These are phyloP conservation scores for Scatophagus argus DNA, from an alignment of 2,113 vertebrate genomes.

Conservation along the genomic window DNA sequence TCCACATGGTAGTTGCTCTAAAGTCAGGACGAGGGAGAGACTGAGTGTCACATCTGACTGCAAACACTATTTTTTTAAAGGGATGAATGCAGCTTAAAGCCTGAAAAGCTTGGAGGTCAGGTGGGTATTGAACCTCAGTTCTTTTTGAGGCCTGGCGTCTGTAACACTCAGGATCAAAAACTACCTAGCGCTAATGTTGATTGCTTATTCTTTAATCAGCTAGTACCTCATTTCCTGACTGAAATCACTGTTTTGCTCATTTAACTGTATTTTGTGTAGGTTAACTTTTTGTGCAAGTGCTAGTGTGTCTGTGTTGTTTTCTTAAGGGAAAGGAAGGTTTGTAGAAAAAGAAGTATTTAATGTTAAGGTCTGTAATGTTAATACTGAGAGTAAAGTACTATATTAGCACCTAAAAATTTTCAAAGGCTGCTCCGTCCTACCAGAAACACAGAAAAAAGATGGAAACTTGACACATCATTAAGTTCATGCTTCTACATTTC, in stretches of 20 bases:
- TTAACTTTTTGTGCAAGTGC: not conserved
- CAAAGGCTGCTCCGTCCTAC: not conserved
- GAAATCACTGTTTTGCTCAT: constrained; percentile 5
- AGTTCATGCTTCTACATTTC: not conserved
- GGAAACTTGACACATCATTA: not conserved
- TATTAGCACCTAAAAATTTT: not conserved
- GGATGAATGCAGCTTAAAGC: not conserved
- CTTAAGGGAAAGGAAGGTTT: not conserved
- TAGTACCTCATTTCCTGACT: constrained; percentile 2
- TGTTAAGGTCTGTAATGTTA: too few species aligned
- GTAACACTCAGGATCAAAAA: not conserved
- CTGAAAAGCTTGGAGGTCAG: constrained; percentile 1
- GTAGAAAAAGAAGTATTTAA: not conserved
- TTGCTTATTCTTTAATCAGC: constrained; percentile 22
- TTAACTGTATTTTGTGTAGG: not conserved
- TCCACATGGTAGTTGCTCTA: constrained; percentile 42
- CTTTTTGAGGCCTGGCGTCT: not conserved
- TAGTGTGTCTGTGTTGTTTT: not conserved
- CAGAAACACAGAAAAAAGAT: not conserved
- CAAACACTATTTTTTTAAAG: constrained; percentile 3
- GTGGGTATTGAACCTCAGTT: not conserved
- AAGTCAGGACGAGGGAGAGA: constrained; percentile 21
- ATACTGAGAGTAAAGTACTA: not conserved
- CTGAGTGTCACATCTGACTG: constrained; percentile 14
- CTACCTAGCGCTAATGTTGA: not conserved